Evolutionary conservation across 2,797 vertebrate genomes (phyloP), one percentile per base, ranked within the genome.

Genomic region (Scolopax rusticola): DNA sequence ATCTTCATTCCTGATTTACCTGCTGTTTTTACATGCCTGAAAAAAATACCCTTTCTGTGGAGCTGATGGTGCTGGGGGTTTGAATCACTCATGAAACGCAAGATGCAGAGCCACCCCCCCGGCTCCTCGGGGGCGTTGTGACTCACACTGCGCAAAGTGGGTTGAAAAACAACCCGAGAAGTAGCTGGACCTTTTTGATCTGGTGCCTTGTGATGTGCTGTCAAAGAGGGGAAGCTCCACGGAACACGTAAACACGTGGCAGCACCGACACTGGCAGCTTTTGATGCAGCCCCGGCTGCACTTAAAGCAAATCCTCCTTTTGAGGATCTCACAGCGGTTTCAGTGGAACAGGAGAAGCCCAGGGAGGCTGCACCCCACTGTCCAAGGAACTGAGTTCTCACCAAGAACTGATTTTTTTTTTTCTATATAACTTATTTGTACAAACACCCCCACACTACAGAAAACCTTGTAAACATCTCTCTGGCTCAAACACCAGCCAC

Each of bases 241-340:
- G 0, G 32, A 59, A 38, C 8, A 14, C 0, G 3, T 6, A 45
- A 57, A 27, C 40, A 15, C 2, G 1, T 6, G 25, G 25, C 6
- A 12, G 20, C 3, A 5, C 4, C 1, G 51, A 45, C 5, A 41
- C 81, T 41, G 65, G 10, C 14, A 38, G 53, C 30, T 83, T 30
- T 15, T 50, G 41, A 23, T n/a, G 48, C 63, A 40, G 80, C 12
- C 17, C 38, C 18, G 12, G 4, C 56, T 40, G n/a, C 36, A 11
- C 32, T 41, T 16, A 15, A 9, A 76, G 45, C 38, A 40, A 47
- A 19, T 23, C 50, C 18, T 69, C 45, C 12, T 1, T 13, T 28
- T 12, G 53, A 65, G 77, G 27, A 15, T 43, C 15, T 65, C 54
- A 2, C 20, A 7, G 54, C 1, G 6, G 36, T 21, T 32, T 57